These are phyloP conservation scores for Suricata suricatta DNA, from an alignment of 2,113 vertebrate species.

Conservation along the genomic window DNA sequence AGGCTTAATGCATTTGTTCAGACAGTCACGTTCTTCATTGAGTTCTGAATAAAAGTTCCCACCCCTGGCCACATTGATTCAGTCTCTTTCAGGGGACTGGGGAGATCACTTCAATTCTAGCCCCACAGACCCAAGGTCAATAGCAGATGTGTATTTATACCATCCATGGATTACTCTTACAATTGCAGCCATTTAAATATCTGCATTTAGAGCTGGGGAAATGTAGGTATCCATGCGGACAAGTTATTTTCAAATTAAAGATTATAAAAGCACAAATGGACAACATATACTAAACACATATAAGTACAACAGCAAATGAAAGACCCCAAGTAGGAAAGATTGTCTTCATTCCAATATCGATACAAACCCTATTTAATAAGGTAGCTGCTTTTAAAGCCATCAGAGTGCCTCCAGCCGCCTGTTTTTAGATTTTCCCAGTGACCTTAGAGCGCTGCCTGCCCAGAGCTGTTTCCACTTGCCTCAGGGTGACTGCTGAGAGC, in stretches of 20 bases:
- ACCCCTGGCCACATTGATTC: slow-evolving; percentile 38
- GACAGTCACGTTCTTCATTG: slow-evolving; percentile 10
- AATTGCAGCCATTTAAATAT: slow-evolving; percentile 41
- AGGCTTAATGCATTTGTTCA: slow-evolving; percentile 41
- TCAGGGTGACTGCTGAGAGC: slow-evolving; percentile 60
- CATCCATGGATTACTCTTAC: not conserved
- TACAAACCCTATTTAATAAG: slow-evolving; percentile 36
- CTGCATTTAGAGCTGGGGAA: slow-evolving; percentile 16
- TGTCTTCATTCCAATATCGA: slow-evolving; percentile 10
- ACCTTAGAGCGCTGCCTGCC: slow-evolving; percentile 21
- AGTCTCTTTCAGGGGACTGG: slow-evolving; percentile 48
- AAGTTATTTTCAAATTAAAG: slow-evolving; percentile 27
- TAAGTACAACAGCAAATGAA: not conserved
- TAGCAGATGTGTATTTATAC: not conserved
- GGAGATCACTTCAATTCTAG: not conserved
- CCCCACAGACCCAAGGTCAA: slow-evolving; percentile 9
- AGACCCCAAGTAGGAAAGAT: not conserved
- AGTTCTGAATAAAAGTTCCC: slow-evolving; percentile 56
- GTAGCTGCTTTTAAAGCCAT: slow-evolving; percentile 51
- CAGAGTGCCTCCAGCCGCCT: slow-evolving; percentile 10
- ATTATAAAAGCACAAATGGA: not conserved
- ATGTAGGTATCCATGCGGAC: slow-evolving; percentile 45
- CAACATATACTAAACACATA: slow-evolving; percentile 31
- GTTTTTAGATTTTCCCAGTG: slow-evolving; percentile 18
- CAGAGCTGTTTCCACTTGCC: slow-evolving; percentile 58